A percentile compares a stretch with the other conserved stretches of the same genome.
These are phyloP conservation scores for Tubiluchus corallicola DNA, from an alignment of 2,888 invertebrate genomes.

Conservation along the genomic window DNA sequence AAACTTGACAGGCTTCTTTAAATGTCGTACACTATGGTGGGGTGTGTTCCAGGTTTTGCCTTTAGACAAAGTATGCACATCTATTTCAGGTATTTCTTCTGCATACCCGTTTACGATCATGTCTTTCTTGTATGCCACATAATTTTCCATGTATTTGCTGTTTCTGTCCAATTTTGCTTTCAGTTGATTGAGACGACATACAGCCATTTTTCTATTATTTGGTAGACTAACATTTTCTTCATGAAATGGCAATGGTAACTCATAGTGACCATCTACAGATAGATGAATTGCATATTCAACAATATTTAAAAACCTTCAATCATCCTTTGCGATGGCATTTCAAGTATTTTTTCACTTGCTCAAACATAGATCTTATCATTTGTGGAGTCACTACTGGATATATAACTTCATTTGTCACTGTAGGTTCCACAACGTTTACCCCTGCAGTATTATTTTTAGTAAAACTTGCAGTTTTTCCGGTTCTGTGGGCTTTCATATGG, in stretches of 20 bases:
- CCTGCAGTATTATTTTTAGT: too few species aligned
- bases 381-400: too few species aligned
- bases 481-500: too few species aligned
- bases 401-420: too few species aligned
- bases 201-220: not conserved
- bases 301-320: too few species aligned
- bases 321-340: too few species aligned
- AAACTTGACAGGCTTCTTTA: too few species aligned
- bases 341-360: too few species aligned
- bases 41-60: not conserved
- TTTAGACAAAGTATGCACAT: not conserved
- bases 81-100: not conserved
- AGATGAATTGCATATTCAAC: too few species aligned
- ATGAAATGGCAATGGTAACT: not conserved
- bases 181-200: not conserved
- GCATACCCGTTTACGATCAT: not conserved
- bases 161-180: not conserved
- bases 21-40: not conserved
- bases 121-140: not conserved
- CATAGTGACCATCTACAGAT: conserved; percentile 3
- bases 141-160: not conserved
- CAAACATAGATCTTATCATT: too few species aligned
- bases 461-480: too few species aligned
- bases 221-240: not conserved
- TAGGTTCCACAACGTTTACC: too few species aligned